Conservation (phyloP, 2,888 invertebrate genomes). For the Helobdella robusta region DNA sequence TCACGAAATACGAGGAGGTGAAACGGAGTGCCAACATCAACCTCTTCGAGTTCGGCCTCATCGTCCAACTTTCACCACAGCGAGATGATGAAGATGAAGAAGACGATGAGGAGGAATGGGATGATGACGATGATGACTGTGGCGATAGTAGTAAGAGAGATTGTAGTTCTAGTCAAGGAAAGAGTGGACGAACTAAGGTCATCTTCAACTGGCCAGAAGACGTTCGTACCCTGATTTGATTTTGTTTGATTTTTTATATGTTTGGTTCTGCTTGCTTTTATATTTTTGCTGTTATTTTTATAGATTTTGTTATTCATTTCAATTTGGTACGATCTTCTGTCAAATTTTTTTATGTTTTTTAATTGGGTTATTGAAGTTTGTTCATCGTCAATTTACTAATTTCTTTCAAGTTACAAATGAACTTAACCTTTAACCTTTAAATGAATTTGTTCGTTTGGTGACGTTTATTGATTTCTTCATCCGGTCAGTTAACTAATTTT, state of each 20-base stretch:
- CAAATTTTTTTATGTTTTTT: background rate
- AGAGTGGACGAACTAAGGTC: slow-evolving; percentile 42
- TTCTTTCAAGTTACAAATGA: too few species aligned
- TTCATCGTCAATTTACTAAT: background rate
- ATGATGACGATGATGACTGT: background rate
- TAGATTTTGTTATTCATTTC: background rate
- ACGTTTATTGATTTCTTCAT: too few species aligned
- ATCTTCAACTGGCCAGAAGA: slow-evolving; percentile 46
- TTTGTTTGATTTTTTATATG: background rate
- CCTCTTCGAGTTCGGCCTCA: slow-evolving; percentile 45
- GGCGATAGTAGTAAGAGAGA: background rate
- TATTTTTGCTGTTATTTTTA: background rate
- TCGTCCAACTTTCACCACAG: slow-evolving; percentile 41
- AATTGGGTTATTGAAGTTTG: background rate
- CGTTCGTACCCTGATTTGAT: slow-evolving; percentile 36
- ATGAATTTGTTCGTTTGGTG: too few species aligned
- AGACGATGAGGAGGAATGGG: background rate
- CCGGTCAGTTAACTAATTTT: too few species aligned
- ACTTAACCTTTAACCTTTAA: too few species aligned
- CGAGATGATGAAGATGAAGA: slow-evolving; percentile 23
- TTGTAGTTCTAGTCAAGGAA: slow-evolving; percentile 31
- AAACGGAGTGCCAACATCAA: slow-evolving; percentile 7
- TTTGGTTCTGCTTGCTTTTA: background rate
- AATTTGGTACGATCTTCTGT: background rate
- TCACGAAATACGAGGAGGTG: slow-evolving; percentile 21